Conservation (phyloP, 2,888 invertebrate species). For the Hyposoter dolosus region DNA sequence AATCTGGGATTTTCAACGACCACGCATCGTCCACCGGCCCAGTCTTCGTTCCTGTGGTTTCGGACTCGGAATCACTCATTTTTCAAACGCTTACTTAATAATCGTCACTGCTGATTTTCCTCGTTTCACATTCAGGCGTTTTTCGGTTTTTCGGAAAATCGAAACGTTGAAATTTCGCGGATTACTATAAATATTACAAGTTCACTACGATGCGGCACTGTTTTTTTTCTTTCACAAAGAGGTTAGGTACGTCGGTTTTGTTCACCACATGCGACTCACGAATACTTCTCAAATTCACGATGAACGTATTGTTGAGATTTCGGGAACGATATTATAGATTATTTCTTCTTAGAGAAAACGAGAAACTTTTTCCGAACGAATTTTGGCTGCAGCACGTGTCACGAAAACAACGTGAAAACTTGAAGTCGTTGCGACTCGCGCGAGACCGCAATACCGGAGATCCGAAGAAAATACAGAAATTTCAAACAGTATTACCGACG, state of each 20-base stretch:
- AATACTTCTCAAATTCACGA: neutral
- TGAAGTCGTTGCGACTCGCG: neutral
- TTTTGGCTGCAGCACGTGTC: neutral
- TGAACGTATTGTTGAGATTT: neutral
- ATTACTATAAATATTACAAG: neutral
- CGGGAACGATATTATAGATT: neutral
- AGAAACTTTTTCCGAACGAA: neutral
- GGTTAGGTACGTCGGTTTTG: slow-evolving; percentile 23
- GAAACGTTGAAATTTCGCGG: no score
- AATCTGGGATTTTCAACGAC: slow-evolving; percentile 94
- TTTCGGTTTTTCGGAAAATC: neutral
- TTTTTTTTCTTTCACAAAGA: slow-evolving; percentile 14
- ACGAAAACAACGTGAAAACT: neutral
- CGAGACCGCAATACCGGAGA: neutral
- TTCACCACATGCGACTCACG: neutral
- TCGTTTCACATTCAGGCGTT: neutral
- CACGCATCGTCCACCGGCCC: slow-evolving; percentile 94
- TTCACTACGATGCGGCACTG: neutral
- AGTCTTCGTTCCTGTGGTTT: slow-evolving; percentile 75
- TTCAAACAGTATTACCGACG: neutral
- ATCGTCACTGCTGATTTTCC: neutral
- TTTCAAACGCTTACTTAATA: slow-evolving; percentile 36
- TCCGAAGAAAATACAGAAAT: neutral
- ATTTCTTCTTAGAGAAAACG: neutral
- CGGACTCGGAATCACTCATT: slow-evolving; percentile 83